phyloP scores from a whole-genome alignment of 2,797 vertebrate species.

The Gymnothorax javanicus region DNA sequence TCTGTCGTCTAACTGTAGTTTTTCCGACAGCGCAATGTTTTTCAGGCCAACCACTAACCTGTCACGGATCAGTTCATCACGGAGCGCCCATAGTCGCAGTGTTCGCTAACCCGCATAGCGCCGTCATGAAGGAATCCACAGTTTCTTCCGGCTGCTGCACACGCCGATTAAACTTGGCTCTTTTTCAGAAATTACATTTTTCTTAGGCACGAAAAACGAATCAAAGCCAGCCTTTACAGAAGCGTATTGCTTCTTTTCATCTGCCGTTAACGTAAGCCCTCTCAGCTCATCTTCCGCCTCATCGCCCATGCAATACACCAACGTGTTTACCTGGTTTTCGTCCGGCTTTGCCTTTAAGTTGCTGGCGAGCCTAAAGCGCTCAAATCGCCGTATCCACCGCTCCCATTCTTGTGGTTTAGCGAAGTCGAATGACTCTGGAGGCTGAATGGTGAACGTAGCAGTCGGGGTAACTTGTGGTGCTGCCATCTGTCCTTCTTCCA shows the following conservation, averaged over 20 bases:
- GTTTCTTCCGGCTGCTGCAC: slow-evolving; percentile 22
- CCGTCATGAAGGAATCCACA: slow-evolving; percentile 33
- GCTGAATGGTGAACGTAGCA: neutral
- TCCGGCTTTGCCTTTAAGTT: neutral
- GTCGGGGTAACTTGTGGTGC: neutral
- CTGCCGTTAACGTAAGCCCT: neutral
- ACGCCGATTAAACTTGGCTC: slow-evolving; percentile 28
- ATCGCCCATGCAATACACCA: neutral
- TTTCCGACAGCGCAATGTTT: slow-evolving; percentile 23
- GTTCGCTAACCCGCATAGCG: slow-evolving; percentile 30
- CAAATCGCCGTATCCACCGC: too few species aligned
- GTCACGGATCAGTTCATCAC: slow-evolving; percentile 22
- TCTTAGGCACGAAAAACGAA: slow-evolving; percentile 13
- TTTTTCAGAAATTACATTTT: slow-evolving; percentile 29
- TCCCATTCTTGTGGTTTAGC: too few species aligned
- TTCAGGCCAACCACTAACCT: slow-evolving; percentile 21
- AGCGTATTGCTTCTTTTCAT: neutral
- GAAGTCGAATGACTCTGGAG: neutral
- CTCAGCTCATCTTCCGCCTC: neutral
- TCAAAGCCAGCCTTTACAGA: neutral
- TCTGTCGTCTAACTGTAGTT: slow-evolving; percentile 18
- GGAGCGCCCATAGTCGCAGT: slow-evolving; percentile 28
- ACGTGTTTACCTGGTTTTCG: neutral
- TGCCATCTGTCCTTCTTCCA: too few species aligned
- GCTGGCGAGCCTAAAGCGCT: too few species aligned